Evolutionary conservation across 2,113 vertebrate species (phyloP).

Genomic region (Chionomys nivalis): DNA sequence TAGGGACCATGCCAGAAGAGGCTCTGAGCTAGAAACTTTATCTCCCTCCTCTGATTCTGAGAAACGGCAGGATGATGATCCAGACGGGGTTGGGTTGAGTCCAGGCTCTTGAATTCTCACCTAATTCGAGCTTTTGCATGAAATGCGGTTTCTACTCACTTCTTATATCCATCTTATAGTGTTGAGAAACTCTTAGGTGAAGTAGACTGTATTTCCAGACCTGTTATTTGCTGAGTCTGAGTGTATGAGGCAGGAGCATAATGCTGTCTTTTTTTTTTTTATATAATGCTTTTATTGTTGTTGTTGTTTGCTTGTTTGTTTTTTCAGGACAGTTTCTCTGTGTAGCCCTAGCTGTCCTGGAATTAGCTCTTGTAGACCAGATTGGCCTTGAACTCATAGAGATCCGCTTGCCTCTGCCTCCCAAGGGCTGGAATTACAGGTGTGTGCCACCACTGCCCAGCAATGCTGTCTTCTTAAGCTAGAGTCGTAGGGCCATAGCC

Average conservation of each 20-base stretch:
- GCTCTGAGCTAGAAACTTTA: background rate
- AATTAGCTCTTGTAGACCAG: too few relatives aligned
- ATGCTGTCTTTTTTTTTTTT: background rate
- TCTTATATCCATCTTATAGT: background rate
- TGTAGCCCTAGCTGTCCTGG: too few relatives aligned
- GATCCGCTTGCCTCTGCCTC: too few relatives aligned
- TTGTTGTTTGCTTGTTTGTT: too few relatives aligned
- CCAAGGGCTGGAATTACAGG: too few relatives aligned
- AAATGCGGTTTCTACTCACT: background rate
- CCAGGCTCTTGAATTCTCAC: background rate
- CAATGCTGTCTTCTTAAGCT: background rate
- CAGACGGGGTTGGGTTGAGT: background rate
- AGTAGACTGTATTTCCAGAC: constrained; percentile 34
- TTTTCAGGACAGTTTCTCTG: too few relatives aligned
- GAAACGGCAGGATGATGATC: background rate
- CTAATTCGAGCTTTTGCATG: background rate
- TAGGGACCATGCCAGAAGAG: background rate
- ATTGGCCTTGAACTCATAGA: too few relatives aligned
- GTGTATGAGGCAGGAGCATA: background rate
- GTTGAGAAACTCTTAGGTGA: background rate
- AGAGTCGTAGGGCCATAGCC: background rate
- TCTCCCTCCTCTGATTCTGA: background rate
- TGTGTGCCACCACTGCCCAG: too few relatives aligned
- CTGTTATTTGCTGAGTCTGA: background rate
- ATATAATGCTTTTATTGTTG: too few relatives aligned